Evolutionary conservation across 92 coral and sea anemone genomes (phyloP).

Genomic region (Zoanthus gigantus): DNA sequence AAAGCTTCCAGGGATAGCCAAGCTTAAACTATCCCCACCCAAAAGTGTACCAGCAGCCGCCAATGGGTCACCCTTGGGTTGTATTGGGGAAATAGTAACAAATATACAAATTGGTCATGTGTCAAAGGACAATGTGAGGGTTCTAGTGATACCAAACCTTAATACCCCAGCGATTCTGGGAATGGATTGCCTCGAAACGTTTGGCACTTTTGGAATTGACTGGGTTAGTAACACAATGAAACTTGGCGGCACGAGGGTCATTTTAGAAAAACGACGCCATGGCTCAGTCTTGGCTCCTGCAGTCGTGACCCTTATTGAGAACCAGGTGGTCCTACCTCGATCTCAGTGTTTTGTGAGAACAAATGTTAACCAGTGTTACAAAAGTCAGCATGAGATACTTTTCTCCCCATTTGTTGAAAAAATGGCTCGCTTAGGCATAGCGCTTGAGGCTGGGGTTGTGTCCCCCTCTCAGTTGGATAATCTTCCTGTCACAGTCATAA

Average conservation of each 20-base stretch:
- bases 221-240: not conserved
- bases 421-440: constrained; percentile 40
- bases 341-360: constrained; percentile 45
- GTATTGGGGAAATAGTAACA: constrained; percentile 41
- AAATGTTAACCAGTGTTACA: not conserved
- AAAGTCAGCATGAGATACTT: not conserved
- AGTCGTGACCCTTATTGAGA: no score
- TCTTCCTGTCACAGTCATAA: constrained; percentile 31
- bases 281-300: no score
- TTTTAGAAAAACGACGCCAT: constrained; percentile 24
- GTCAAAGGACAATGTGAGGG: constrained; percentile 36
- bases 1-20: constrained; percentile 30
- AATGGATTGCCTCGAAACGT: constrained; percentile 35
- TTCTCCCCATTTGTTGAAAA: constrained; percentile 27
- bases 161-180: no score
- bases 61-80: constrained; percentile 36
- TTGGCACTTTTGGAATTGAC: not conserved
- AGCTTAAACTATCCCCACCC: constrained; percentile 36
- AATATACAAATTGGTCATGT: constrained; percentile 55
- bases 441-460: constrained; percentile 32
- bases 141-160: not conserved
- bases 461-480: constrained; percentile 2
- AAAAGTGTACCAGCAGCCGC: constrained; percentile 50
- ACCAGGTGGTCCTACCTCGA: not conserved
- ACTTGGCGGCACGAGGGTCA: not conserved